Evolutionary conservation across 1,140 invertebrate species (phyloP).

Genomic region (Aphelinus certus): DNA sequence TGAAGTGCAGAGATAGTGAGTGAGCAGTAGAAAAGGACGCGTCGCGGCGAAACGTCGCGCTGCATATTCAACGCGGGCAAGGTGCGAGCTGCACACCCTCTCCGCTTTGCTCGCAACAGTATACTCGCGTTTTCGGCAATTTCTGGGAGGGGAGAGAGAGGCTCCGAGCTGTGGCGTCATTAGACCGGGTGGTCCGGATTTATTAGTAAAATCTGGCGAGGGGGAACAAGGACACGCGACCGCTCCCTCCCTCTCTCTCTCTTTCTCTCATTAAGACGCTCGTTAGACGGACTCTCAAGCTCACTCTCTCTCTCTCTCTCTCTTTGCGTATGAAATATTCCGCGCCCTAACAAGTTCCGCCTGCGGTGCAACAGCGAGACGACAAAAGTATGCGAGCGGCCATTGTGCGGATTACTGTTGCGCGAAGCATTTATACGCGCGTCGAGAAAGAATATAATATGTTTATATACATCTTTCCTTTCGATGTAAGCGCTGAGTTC

Average conservation of each 20-base stretch:
- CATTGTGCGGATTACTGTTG: conserved; percentile 18
- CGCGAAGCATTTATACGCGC: conserved; percentile 14
- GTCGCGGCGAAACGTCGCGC: too few relatives aligned
- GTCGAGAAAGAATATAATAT: not conserved
- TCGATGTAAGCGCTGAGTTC: too few relatives aligned
- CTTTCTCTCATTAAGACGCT: conserved; percentile 38
- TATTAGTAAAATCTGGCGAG: conserved; percentile 29
- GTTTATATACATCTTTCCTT: too few relatives aligned
- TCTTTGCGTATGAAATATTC: conserved; percentile 24
- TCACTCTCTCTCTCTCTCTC: too few relatives aligned
- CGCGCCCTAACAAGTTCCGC: conserved; percentile 21
- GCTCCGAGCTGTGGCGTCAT: not conserved
- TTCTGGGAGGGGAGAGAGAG: not conserved
- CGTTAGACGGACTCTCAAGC: conserved; percentile 36
- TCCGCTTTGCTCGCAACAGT: too few relatives aligned
- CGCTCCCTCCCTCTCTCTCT: not conserved
- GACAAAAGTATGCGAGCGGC: not conserved
- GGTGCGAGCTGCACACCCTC: too few relatives aligned
- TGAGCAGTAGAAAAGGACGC: too few relatives aligned
- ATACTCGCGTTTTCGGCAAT: conserved; percentile 4
- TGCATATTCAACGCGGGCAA: conserved; percentile 2
- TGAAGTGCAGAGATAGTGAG: too few relatives aligned
- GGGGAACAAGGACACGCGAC: conserved; percentile 22
- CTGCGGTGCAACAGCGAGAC: not conserved
- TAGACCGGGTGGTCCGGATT: conserved; percentile 9